phyloP scores from a whole-genome alignment of 2,888 invertebrate species.

The Ophion ventricosus region DNA sequence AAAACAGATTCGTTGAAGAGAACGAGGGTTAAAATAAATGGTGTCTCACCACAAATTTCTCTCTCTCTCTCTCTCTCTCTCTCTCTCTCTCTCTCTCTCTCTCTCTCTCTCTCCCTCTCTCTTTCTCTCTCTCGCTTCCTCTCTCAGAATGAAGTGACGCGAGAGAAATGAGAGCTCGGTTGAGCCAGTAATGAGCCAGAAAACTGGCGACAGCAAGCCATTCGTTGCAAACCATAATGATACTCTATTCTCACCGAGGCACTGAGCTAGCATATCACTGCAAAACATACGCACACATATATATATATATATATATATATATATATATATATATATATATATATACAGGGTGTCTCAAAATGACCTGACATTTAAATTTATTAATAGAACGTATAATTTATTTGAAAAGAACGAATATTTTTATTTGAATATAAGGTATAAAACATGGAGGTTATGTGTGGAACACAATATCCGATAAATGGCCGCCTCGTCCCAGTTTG shows the following conservation, averaged over 20 bases:
- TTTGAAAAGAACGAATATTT: too few species aligned
- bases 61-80: conserved; percentile 49
- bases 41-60: conserved; percentile 65
- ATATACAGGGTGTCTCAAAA: too few species aligned
- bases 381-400: too few species aligned
- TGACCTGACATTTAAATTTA: too few species aligned
- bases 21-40: conserved; percentile 73
- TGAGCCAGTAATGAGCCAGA: conserved; percentile 82
- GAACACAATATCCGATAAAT: too few species aligned
- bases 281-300: conserved; percentile 22
- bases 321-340: background rate
- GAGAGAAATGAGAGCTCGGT: conserved; percentile 64
- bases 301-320: background rate
- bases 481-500: too few species aligned
- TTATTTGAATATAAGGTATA: too few species aligned
- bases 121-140: conserved; percentile 39
- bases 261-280: conserved; percentile 43
- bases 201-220: conserved; percentile 82
- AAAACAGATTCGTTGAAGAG: conserved; percentile 16
- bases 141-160: conserved; percentile 48
- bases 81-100: conserved; percentile 39
- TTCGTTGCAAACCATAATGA: conserved; percentile 68
- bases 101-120: conserved; percentile 46
- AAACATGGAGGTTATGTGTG: too few species aligned
- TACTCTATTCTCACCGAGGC: conserved; percentile 63